phyloP scores from a whole-genome alignment of 2,888 invertebrate genomes.

The Dynastes tityus region DNA sequence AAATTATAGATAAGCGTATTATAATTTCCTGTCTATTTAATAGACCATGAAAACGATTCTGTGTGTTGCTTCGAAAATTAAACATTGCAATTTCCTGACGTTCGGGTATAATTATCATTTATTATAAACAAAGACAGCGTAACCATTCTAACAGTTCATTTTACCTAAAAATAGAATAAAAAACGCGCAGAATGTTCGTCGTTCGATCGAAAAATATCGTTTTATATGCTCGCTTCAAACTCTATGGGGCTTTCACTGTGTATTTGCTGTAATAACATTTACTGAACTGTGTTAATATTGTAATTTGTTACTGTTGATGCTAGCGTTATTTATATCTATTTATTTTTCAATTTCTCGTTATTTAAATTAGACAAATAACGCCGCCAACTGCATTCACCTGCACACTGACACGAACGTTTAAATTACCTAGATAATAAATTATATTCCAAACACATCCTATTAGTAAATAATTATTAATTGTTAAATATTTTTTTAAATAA shows the following conservation, averaged over 20 bases:
- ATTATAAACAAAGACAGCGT: slow-evolving; percentile 21
- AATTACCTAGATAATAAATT: neutral
- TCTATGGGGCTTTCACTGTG: slow-evolving; percentile 6
- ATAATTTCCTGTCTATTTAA: slow-evolving; percentile 58
- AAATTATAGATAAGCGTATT: slow-evolving; percentile 48
- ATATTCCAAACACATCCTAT: neutral
- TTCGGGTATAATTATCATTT: slow-evolving; percentile 43
- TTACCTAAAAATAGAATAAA: slow-evolving; percentile 16
- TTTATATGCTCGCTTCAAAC: neutral
- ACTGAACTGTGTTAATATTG: neutral
- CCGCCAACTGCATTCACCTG: slow-evolving; percentile 4
- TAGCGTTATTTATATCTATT: slow-evolving; percentile 6
- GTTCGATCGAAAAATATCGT: slow-evolving; percentile 1
- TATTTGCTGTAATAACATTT: slow-evolving; percentile 14
- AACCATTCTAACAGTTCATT: slow-evolving; percentile 7
- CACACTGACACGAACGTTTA: neutral
- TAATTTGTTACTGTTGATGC: slow-evolving; percentile 1
- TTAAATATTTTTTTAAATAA: neutral
- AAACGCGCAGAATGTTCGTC: neutral
- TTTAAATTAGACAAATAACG: slow-evolving; percentile 20
- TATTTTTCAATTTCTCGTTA: slow-evolving; percentile 2
- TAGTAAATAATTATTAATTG: neutral
- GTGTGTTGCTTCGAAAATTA: slow-evolving; percentile 47
- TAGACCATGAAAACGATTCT: slow-evolving; percentile 61
- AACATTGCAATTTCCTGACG: slow-evolving; percentile 48